Base-by-base conservation (phyloP, 2,888 invertebrate genomes). In the Endotricha flammealis region DNA sequence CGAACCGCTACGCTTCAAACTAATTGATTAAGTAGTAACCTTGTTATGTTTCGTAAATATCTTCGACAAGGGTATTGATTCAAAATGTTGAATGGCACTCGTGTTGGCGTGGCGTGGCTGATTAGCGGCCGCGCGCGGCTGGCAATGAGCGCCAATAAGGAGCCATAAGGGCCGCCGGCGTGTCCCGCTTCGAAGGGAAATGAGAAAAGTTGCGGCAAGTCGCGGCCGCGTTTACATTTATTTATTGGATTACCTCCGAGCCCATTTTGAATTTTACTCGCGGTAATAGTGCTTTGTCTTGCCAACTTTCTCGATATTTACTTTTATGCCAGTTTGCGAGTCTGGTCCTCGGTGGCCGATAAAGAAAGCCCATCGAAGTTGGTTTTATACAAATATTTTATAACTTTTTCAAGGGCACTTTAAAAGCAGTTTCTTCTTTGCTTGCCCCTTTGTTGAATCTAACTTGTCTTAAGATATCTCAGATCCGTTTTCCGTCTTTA, bases 121-220 rank as follows among this genome's bases (percentile, higher is more conserved):
- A 25, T 33, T 27, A 33, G 11, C 32, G 11, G 16, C 25, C 25
- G 10, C 31, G 8, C 22, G 12, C 13, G 12, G 7, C 30, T 20
- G 6, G 11, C 16, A 9, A 3, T 25, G 32, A 0, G 20, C 9
- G 12, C 25, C 16, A 16, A 16, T 16, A 16, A 16, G 16, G 16
- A n/a, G 16, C 16, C 4, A 16, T 6, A n/a, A 6, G 20, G 20
- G 8, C 20, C 20, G 20, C 20, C 6, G 20, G 6, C 6, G 6
- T 20, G 2, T 20, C 20, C n/a, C 41, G 39, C 29, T 23, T 44
- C 32, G 35, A 31, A 9, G 40, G 57, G 50, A 56, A 56, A 50
- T 46, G 51, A 48, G 54, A 53, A 58, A 58, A 60, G 55, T 57
- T 59, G 41, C 29, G 32, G 41, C 50, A 41, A 41, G 45, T 23